Evolutionary conservation across 2,888 invertebrate genomes (phyloP).

Genomic region (Drosophila pseudotakahashii): DNA sequence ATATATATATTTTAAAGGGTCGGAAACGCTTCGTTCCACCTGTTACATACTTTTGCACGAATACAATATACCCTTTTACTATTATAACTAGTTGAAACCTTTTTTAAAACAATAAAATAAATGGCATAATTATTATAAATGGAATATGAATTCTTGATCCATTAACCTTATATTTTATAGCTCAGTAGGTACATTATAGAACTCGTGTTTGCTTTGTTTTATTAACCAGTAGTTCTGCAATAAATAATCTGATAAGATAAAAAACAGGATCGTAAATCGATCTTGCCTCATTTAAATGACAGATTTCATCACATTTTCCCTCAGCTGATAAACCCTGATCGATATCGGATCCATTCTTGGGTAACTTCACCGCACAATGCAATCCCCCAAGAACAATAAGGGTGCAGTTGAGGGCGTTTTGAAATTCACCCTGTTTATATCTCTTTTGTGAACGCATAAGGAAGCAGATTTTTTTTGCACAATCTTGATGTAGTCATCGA

Average conservation of each 20-base stretch:
- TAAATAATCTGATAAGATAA: not conserved
- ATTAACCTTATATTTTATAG: too few species aligned
- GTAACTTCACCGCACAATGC: slow-evolving; percentile 27
- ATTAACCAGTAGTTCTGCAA: not conserved
- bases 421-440: not conserved
- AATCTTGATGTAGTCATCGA: slow-evolving; percentile 43
- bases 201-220: not conserved
- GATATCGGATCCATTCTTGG: slow-evolving; percentile 27
- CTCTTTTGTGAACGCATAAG: slow-evolving; percentile 31
- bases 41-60: too few species aligned
- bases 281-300: slow-evolving; percentile 34
- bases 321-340: slow-evolving; percentile 31
- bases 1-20: too few species aligned
- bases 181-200: too few species aligned
- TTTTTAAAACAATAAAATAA: too few species aligned
- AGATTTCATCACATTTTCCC: slow-evolving; percentile 24
- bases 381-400: slow-evolving; percentile 34
- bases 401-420: slow-evolving; percentile 32
- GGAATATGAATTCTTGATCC: too few species aligned
- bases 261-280: not conserved
- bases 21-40: too few species aligned
- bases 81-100: too few species aligned
- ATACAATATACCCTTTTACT: too few species aligned
- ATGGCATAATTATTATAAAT: too few species aligned
- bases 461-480: slow-evolving; percentile 38